A percentile compares a stretch with the other conserved stretches of the same genome.
These are phyloP conservation scores for Uromys caudimaculatus DNA, from an alignment of 2,797 vertebrate species.

Conservation along the genomic window DNA sequence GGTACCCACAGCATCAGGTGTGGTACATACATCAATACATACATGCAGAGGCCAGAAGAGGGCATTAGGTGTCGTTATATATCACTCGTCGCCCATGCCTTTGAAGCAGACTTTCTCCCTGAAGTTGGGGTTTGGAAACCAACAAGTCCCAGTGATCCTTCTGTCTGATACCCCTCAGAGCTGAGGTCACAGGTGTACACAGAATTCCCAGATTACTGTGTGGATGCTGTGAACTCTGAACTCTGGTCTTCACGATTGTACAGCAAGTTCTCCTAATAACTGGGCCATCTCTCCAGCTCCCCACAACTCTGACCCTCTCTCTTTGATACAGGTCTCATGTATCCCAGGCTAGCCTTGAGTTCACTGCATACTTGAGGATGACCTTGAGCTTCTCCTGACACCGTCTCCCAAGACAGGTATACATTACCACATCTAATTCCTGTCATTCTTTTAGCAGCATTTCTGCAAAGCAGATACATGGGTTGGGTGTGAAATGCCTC, in stretches of 20 bases:
- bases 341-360: not conserved
- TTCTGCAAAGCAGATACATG: not conserved
- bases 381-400: not conserved
- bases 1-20: too few species aligned
- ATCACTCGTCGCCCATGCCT: not conserved
- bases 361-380: not conserved
- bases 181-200: not conserved
- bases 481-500: not conserved
- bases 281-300: not conserved
- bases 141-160: not conserved
- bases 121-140: not conserved
- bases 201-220: not conserved
- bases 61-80: not conserved
- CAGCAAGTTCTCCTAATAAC: not conserved
- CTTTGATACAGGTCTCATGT: not conserved
- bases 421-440: not conserved
- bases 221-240: not conserved
- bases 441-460: not conserved
- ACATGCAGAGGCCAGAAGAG: not conserved
- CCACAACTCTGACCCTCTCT: not conserved
- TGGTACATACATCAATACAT: not conserved
- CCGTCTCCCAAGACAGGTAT: not conserved
- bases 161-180: not conserved
- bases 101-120: not conserved
- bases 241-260: not conserved